Conservation (phyloP, 2,888 invertebrate species). For the Eretmocerus hayati region DNA sequence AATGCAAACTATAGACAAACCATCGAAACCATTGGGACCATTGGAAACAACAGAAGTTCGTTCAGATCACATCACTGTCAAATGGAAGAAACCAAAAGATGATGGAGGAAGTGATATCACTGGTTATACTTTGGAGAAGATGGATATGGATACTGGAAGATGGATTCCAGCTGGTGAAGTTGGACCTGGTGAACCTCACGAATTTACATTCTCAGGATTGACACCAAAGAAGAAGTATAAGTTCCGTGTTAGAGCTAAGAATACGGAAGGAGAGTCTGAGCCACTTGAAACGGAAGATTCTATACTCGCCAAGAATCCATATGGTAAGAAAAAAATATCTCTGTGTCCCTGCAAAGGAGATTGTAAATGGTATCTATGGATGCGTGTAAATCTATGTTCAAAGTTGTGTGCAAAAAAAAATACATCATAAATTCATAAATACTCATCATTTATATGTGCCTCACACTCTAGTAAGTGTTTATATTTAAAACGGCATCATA, state of each 20-base stretch:
- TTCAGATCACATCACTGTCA: slow-evolving; percentile 82
- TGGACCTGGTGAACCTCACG: slow-evolving; percentile 67
- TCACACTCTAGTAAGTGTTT: too few relatives aligned
- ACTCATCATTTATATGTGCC: too few relatives aligned
- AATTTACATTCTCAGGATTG: slow-evolving; percentile 80
- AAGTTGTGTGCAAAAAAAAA: too few relatives aligned
- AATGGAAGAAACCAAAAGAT: slow-evolving; percentile 86
- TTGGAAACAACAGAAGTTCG: slow-evolving; percentile 82
- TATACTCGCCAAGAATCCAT: slow-evolving; percentile 92
- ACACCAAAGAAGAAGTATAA: slow-evolving; percentile 96
- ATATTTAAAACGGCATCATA: too few relatives aligned
- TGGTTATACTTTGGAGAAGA: slow-evolving; percentile 88
- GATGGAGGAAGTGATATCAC: slow-evolving; percentile 83
- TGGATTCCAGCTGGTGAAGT: slow-evolving; percentile 96
- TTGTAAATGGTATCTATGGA: too few relatives aligned
- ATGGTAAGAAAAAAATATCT: too few relatives aligned
- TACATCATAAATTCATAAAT: too few relatives aligned
- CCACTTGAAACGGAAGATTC: slow-evolving; percentile 85
- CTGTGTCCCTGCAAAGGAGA: too few relatives aligned
- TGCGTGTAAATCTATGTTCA: too few relatives aligned
- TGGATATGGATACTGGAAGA: slow-evolving; percentile 91
- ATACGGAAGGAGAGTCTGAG: slow-evolving; percentile 96
- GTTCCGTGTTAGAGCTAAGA: slow-evolving; percentile 94
- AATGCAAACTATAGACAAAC: slow-evolving; percentile 58
- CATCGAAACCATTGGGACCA: slow-evolving; percentile 76